Evolutionary conservation across 2,888 invertebrate genomes (phyloP).

Genomic region (Vanessa cardui): DNA sequence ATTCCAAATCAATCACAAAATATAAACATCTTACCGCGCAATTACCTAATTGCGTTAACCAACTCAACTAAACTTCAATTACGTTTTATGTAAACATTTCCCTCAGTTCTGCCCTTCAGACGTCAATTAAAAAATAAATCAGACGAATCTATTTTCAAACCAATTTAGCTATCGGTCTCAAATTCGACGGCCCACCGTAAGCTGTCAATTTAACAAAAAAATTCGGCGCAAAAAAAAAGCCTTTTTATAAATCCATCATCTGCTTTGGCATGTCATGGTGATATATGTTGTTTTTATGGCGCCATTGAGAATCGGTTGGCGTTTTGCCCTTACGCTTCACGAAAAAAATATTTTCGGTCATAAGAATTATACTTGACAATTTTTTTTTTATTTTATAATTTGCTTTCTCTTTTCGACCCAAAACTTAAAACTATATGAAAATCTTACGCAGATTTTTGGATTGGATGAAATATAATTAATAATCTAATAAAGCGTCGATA

Average conservation of each 20-base stretch:
- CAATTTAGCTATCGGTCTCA: conserved; percentile 4
- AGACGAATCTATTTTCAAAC: background rate
- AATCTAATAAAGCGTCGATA: no score
- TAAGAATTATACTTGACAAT: no score
- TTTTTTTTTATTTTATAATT: no score
- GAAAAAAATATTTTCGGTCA: no score
- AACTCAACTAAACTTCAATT: conserved; percentile 1
- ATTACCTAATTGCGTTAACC: conserved; percentile 1
- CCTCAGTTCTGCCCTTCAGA: conserved; percentile 4
- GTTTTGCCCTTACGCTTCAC: background rate
- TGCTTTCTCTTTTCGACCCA: no score
- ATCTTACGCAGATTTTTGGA: no score
- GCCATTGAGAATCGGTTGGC: background rate
- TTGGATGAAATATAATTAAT: no score
- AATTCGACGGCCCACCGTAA: background rate
- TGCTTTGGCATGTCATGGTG: background rate
- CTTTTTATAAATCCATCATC: conserved; percentile 1
- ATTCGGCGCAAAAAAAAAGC: background rate
- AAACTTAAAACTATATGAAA: no score
- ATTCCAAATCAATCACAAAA: no score
- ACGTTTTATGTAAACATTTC: conserved; percentile 13
- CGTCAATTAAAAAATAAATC: conserved; percentile 1
- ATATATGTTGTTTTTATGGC: background rate
- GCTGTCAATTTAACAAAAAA: conserved; percentile 11
- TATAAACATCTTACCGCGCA: background rate